A percentile compares a stretch with the other conserved stretches of the same genome.
Evolutionary conservation across 2,888 invertebrate species (phyloP).

Genomic region (Hipparchia semele): DNA sequence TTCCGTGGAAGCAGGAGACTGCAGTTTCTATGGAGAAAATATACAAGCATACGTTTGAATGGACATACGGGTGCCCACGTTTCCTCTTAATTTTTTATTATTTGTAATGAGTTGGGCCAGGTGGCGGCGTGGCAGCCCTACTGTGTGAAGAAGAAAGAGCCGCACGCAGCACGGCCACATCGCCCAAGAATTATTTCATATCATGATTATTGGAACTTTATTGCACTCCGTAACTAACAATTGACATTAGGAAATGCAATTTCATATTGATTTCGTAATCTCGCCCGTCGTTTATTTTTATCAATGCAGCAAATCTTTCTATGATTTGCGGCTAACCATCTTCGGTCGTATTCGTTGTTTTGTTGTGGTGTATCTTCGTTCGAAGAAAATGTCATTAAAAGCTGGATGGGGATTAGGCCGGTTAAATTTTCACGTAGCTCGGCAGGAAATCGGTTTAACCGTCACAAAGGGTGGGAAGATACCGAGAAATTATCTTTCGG

Average conservation of each 20-base stretch:
- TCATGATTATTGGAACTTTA: constrained; percentile 83
- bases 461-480: constrained; percentile 79
- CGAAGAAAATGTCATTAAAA: constrained; percentile 79
- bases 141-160: constrained; percentile 50
- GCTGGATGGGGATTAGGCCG: constrained; percentile 77
- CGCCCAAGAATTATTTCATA: constrained; percentile 80
- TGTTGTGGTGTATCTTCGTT: constrained; percentile 68
- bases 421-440: constrained; percentile 79
- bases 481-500: constrained; percentile 80
- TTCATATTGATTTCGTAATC: constrained; percentile 82
- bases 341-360: constrained; percentile 71
- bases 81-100: too few relatives aligned
- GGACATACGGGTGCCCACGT: too few relatives aligned
- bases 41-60: too few relatives aligned
- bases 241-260: constrained; percentile 84
- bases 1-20: too few relatives aligned
- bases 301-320: constrained; percentile 80
- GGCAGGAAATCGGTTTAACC: constrained; percentile 78
- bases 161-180: constrained; percentile 61
- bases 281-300: constrained; percentile 78
- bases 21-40: too few relatives aligned
- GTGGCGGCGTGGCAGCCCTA: constrained; percentile 11
- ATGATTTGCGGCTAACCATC: constrained; percentile 81
- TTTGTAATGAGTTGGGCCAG: too few relatives aligned
- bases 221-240: constrained; percentile 83